These are phyloP conservation scores for Apodemia mormo DNA, from an alignment of 2,888 invertebrate genomes.

Conservation along the genomic window DNA sequence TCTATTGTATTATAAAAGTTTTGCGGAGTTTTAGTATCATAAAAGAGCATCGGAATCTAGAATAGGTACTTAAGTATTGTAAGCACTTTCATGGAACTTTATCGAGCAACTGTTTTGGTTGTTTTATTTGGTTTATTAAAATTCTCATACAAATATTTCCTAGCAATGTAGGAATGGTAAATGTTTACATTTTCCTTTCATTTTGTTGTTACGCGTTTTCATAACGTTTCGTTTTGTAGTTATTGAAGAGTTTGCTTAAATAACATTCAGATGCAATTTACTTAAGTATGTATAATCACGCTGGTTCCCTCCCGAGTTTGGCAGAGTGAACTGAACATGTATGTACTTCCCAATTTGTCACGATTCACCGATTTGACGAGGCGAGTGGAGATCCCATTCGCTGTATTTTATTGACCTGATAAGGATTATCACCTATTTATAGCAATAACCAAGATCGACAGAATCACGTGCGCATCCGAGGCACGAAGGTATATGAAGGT, in stretches of 20 bases:
- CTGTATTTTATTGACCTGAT: no score
- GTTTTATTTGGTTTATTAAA: slow-evolving; percentile 13
- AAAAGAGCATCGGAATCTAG: slow-evolving; percentile 5
- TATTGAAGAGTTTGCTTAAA: not conserved
- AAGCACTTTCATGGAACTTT: slow-evolving; percentile 10
- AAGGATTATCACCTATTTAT: no score
- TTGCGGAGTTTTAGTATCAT: not conserved
- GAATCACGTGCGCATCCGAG: no score
- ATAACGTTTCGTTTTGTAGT: not conserved
- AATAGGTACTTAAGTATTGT: slow-evolving; percentile 2
- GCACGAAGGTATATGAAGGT: no score
- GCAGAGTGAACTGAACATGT: no score
- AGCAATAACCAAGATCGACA: no score
- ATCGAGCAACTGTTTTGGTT: not conserved
- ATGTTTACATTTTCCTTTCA: not conserved
- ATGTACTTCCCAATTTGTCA: no score
- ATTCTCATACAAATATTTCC: slow-evolving; percentile 8
- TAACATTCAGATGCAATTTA: no score
- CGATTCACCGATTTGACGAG: no score
- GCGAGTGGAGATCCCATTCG: no score
- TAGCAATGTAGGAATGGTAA: not conserved
- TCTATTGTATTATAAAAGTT: slow-evolving; percentile 12
- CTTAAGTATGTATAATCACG: no score
- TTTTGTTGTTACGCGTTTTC: not conserved
- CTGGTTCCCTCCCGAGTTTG: no score